Base-by-base conservation (phyloP, 2,797 vertebrate genomes). In the Philypnodon macrostomus region DNA sequence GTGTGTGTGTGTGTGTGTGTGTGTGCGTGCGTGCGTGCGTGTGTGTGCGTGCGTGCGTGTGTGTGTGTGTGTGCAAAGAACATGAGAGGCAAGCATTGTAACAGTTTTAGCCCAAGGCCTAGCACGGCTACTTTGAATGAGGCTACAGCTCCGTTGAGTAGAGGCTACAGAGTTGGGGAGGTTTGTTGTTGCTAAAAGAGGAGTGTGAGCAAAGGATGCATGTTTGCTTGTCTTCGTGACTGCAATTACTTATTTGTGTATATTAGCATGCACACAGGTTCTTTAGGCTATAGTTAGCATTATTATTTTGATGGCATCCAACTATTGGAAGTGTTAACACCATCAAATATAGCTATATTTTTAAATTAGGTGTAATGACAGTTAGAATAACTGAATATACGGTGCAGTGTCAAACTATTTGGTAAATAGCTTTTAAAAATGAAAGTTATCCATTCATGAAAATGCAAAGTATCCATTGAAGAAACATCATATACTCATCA, bases 51-150 rank as follows among this genome's bases (percentile, higher is more conserved):
- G n/a, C n/a, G n/a, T n/a, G n/a, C n/a, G 57, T 51, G 60, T 38
- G 48, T 23, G n/a, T n/a, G n/a, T n/a, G 26, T 32, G 32, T 5
- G 5, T 58, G 50, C 40, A 40, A 64, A 67, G 53, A 56, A 53
- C 44, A 67, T 67, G 75, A 77, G 70, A 68, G 64, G 63, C 60
- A 85, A 73, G 34, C 67, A 72, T 77, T 84, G 65, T 80, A 80
- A 85, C 83, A 78, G 79, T 84, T 85, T n/a, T 77, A 85, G 82
- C 85, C 84, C 82, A 79, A 57, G 73, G 83, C 71, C 67, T 72
- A 61, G 79, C 67, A 75, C 63, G 59, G 70, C 60, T 74, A 70
- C 68, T 81, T 80, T 61, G 73, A 63, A 77, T 77, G 77, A 79
- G 68, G 75, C 47, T 52, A 7, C 47, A 58, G 59, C 42, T 74